phyloP scores from a whole-genome alignment of 1,140 invertebrate species.

The Drosophila baimaii region DNA sequence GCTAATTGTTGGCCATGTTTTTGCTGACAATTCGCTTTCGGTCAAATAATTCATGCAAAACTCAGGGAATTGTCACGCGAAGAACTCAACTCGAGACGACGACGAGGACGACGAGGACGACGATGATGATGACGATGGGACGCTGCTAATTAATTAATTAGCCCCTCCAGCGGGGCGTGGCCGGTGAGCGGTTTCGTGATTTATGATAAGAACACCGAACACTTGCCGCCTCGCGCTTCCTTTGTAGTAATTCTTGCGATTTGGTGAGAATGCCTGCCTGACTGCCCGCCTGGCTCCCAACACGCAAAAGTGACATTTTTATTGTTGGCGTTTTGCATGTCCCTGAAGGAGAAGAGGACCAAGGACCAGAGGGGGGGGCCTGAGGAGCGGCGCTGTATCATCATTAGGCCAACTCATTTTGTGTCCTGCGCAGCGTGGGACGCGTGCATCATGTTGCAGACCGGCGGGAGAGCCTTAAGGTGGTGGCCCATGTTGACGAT shows the following conservation, averaged over 20 bases:
- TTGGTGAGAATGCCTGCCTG: slow-evolving; percentile 31
- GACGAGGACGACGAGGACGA: slow-evolving; percentile 8
- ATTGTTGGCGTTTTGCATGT: slow-evolving; percentile 62
- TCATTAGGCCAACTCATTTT: slow-evolving; percentile 49
- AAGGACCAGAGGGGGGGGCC: background rate
- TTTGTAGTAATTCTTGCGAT: slow-evolving; percentile 37
- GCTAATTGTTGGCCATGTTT: slow-evolving; percentile 75
- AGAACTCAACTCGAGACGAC: slow-evolving; percentile 16
- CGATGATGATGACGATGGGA: slow-evolving; percentile 40
- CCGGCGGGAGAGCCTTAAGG: slow-evolving; percentile 15
- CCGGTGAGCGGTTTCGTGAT: slow-evolving; percentile 52
- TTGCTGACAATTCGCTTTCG: slow-evolving; percentile 74
- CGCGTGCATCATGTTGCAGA: slow-evolving; percentile 59
- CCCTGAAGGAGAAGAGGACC: background rate
- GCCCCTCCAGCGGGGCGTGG: slow-evolving; percentile 43
- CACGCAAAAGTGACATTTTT: slow-evolving; percentile 77
- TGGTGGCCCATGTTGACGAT: slow-evolving; percentile 50
- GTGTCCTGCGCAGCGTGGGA: slow-evolving; percentile 38
- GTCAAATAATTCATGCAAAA: slow-evolving; percentile 55
- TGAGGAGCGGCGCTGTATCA: slow-evolving; percentile 14
- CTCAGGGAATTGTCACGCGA: slow-evolving; percentile 68
- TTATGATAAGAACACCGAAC: slow-evolving; percentile 50
- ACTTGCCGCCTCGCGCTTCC: slow-evolving; percentile 8
- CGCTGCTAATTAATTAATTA: slow-evolving; percentile 80
- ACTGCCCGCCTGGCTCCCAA: slow-evolving; percentile 8